Conservation (phyloP, 1,140 invertebrate species). For the Zaprionus vittiger region DNA sequence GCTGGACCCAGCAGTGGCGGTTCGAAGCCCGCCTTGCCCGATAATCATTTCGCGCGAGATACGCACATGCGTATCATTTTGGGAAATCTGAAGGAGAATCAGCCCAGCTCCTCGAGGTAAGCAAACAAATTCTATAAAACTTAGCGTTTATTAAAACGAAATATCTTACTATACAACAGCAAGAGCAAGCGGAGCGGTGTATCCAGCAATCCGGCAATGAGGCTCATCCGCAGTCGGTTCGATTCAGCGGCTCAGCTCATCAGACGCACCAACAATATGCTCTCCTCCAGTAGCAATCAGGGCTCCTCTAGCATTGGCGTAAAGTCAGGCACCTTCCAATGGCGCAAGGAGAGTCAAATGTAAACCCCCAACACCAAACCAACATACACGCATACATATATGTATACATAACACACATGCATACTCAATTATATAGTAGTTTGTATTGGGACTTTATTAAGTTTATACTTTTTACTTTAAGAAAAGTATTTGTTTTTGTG, state of each 20-base stretch:
- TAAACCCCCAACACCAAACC: conserved; percentile 48
- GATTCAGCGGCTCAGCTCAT: conserved; percentile 86
- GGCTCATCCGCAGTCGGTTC: conserved; percentile 90
- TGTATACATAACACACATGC: conserved; percentile 30
- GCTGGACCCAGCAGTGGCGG: conserved; percentile 64
- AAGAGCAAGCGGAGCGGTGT: conserved; percentile 94
- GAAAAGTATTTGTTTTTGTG: conserved; percentile 77
- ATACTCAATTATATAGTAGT: conserved; percentile 57
- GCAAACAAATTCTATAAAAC: not conserved
- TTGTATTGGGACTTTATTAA: conserved; percentile 51
- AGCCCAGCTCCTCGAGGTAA: conserved; percentile 76
- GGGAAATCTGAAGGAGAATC: conserved; percentile 86
- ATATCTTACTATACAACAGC: conserved; percentile 48
- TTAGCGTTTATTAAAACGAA: not conserved
- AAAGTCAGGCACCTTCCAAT: conserved; percentile 89
- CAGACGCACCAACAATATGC: conserved; percentile 83
- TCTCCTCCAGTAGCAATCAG: conserved; percentile 84
- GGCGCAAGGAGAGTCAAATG: conserved; percentile 88
- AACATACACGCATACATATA: conserved; percentile 25
- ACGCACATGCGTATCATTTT: conserved; percentile 96
- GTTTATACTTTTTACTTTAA: conserved; percentile 55
- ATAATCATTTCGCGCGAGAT: conserved; percentile 93
- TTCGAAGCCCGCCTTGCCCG: conserved; percentile 76
- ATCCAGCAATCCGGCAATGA: conserved; percentile 95
- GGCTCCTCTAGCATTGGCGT: conserved; percentile 84